Conservation (phyloP, 2,888 invertebrate species). For the Apocheima hispidaria region DNA sequence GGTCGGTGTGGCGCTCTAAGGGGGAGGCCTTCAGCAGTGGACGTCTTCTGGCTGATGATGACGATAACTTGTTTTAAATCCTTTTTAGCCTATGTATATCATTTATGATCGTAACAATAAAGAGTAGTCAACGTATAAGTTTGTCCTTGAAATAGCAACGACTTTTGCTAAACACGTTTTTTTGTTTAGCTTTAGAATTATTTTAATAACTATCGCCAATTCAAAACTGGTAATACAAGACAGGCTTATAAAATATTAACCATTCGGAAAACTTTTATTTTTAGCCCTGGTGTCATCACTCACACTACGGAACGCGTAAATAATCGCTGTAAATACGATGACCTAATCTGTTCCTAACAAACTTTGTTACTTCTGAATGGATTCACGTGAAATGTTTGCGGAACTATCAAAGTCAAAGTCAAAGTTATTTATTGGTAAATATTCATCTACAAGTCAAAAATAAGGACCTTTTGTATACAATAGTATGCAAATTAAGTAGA, state of each 20-base stretch:
- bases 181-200: background rate
- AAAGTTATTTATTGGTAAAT: no score
- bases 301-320: background rate
- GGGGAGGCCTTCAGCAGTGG: no score
- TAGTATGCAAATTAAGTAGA: no score
- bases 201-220: slow-evolving; percentile 9
- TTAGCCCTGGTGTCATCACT: background rate
- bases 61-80: no score
- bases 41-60: no score
- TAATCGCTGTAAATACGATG: background rate
- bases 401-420: no score
- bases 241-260: background rate
- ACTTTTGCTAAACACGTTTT: slow-evolving; percentile 6
- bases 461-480: no score
- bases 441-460: no score
- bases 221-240: slow-evolving; percentile 9
- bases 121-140: background rate
- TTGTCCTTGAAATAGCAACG: slow-evolving; percentile 13
- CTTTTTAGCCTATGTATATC: no score
- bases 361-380: background rate
- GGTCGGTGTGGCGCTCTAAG: no score
- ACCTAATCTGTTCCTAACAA: background rate
- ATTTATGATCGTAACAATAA: background rate
- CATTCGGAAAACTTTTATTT: background rate
- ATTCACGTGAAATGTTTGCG: no score